Conservation (phyloP, 2,888 invertebrate species). For the Adineta ricciae region DNA sequence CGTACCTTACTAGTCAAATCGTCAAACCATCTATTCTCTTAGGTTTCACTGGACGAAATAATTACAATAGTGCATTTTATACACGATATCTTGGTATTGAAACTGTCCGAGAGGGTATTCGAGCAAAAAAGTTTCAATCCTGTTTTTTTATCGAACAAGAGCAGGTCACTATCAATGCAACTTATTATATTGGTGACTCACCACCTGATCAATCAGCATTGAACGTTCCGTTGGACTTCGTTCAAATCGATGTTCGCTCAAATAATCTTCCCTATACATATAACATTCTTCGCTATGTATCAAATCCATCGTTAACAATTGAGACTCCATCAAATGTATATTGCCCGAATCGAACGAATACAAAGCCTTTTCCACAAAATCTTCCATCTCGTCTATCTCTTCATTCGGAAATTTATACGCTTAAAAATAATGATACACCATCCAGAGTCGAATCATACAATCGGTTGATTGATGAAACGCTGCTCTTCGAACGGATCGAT, state of each 20-base stretch:
- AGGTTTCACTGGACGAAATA: neutral
- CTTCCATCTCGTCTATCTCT: neutral
- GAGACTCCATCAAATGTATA: neutral
- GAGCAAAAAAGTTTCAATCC: neutral
- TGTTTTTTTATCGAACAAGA: neutral
- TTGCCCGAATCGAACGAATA: neutral
- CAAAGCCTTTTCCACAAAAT: neutral
- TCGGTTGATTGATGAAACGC: neutral
- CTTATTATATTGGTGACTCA: neutral
- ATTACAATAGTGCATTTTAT: neutral
- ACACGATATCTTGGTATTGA: neutral
- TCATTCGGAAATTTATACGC: neutral
- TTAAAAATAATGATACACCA: neutral
- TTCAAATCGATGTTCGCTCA: neutral
- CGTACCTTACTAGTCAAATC: neutral
- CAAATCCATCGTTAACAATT: neutral
- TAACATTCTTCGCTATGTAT: constrained; percentile 8
- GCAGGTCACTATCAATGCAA: neutral
- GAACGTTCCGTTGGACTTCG: neutral
- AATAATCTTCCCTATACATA: neutral
- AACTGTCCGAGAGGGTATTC: neutral
- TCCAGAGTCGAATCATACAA: neutral
- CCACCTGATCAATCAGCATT: neutral
- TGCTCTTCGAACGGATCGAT: neutral
- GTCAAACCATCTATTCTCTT: neutral